Base-by-base conservation (phyloP, 1,140 invertebrate genomes). In the Pemphigus obesinymphae region DNA sequence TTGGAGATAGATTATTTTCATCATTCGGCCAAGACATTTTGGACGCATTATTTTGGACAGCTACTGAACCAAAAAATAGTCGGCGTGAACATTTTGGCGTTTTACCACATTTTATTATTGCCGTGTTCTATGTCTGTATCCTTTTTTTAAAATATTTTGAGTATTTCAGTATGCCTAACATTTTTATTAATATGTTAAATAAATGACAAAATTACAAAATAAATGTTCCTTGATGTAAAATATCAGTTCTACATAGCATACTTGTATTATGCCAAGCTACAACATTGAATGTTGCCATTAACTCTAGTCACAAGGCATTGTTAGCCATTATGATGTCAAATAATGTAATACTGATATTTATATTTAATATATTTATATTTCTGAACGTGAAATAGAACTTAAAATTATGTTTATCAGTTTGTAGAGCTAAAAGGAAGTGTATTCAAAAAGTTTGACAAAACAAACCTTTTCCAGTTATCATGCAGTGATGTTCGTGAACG, bases 321-420 rank as follows among this genome's bases (percentile, higher is more conserved):
- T 90, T 99, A 6, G 99, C 97, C 7, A 98, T 99, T 70, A 98
- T 99, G 94, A 97, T 99, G 92, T 99, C 97, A 0, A 99, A 99
- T 87, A 99, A 99, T 90, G 95, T 96, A 90, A 94, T 82, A 31
- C 53, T 5, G 23, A 55, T 7, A 55, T 3, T 61, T 7, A 2
- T 55, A 5, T 43, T 29, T 63, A n/a, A n/a, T n/a, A n/a, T 40
- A 23, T 68, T 23, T 3, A 11, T 68, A 23, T 40, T 37, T 75
- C 10, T 23, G 2, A 31, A 23, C 7, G 6, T 34, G 6, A 0
- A 40, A 61, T 8, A 13, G 37, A 70, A 55, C 11, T 76, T 2
- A 48, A 23, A 40, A 58, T 15, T 20, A 0, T 61, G n/a, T 70
- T 70, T 53, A 34, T 3, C 87, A 96, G 95, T 99, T 99, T 91